A percentile compares a stretch with the other conserved stretches of the same genome.
phyloP scores from a whole-genome alignment of 2,888 invertebrate species.

The Caradrina clavipalpis region DNA sequence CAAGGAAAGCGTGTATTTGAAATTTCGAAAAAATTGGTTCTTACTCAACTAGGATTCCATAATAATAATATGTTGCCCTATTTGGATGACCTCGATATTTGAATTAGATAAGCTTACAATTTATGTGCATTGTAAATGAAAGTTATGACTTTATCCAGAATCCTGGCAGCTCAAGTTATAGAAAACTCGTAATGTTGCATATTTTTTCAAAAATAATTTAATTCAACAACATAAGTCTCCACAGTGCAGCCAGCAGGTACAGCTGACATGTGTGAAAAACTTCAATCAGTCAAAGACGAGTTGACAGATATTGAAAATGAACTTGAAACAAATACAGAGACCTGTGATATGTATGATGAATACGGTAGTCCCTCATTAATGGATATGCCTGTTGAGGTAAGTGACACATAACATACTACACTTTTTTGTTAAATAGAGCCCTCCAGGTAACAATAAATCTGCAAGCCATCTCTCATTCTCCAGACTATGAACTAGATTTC shows the following conservation, averaged over 20 bases:
- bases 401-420: background rate
- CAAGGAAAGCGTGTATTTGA: too few relatives aligned
- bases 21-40: too few relatives aligned
- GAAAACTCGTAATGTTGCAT: too few relatives aligned
- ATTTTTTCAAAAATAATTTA: too few relatives aligned
- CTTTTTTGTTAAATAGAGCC: background rate
- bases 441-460: background rate
- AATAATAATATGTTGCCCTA: too few relatives aligned
- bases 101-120: too few relatives aligned
- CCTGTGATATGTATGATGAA: slow-evolving; percentile 67
- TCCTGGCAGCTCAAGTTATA: too few relatives aligned
- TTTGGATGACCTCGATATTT: too few relatives aligned
- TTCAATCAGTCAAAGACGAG: slow-evolving; percentile 75
- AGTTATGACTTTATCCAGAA: too few relatives aligned
- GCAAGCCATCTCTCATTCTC: too few relatives aligned
- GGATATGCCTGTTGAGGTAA: slow-evolving; percentile 87
- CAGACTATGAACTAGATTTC: background rate
- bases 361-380: slow-evolving; percentile 72
- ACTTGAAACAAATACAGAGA: slow-evolving; percentile 52
- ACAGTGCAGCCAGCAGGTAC: slow-evolving; percentile 18
- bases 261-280: slow-evolving; percentile 79
- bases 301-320: slow-evolving; percentile 75
- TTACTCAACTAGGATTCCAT: too few relatives aligned
- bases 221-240: background rate
- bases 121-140: too few relatives aligned